Evolutionary conservation across 2,113 vertebrate species (phyloP).

Genomic region (Uria lomvia): DNA sequence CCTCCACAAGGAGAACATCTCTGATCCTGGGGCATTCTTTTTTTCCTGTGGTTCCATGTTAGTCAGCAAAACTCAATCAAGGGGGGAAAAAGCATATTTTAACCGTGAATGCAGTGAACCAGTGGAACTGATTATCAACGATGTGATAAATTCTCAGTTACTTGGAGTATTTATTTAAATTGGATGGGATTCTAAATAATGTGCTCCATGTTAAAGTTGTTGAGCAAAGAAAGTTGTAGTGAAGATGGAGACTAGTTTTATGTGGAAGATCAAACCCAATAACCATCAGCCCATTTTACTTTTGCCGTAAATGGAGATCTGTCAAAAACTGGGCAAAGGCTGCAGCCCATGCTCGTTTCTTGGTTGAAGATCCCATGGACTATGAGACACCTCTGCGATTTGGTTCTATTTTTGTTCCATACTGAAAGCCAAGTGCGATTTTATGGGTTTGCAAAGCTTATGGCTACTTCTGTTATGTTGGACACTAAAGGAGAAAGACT

Average conservation of each 20-base stretch:
- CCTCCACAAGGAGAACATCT: background rate
- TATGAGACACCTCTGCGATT: slow-evolving; percentile 17
- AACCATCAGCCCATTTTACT: background rate
- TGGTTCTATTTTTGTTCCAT: slow-evolving; percentile 30
- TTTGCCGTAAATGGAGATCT: background rate
- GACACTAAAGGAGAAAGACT: background rate
- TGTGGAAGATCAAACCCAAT: background rate
- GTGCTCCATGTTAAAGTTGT: background rate
- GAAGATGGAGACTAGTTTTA: background rate
- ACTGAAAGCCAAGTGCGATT: background rate
- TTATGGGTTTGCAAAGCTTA: slow-evolving; percentile 24
- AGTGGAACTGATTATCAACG: background rate
- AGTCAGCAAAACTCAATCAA: slow-evolving; percentile 13
- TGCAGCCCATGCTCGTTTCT: background rate
- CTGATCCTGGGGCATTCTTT: background rate
- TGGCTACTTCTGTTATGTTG: background rate
- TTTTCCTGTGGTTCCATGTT: background rate
- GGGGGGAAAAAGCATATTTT: background rate
- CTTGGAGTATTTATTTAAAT: slow-evolving; percentile 17
- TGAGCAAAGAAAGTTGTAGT: background rate
- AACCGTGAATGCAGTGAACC: background rate
- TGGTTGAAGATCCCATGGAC: background rate
- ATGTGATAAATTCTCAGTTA: slow-evolving; percentile 12
- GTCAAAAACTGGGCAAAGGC: background rate
- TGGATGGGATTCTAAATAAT: background rate